Conservation (phyloP, 2,888 invertebrate genomes). For the Hydriomena furcata region DNA sequence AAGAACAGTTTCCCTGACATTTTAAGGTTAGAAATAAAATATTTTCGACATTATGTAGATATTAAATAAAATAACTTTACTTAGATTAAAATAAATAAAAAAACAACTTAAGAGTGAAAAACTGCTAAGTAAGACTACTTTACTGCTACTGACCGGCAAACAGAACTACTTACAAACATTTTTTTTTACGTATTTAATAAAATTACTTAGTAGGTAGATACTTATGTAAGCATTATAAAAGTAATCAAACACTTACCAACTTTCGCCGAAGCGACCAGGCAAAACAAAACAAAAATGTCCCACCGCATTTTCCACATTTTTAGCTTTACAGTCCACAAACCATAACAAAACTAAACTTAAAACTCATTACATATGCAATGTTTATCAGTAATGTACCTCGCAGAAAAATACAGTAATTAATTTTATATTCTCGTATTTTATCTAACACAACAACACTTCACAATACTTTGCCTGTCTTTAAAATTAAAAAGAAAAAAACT, state of each 20-base stretch:
- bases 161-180: no score
- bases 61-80: no score
- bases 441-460: slow-evolving; percentile 28
- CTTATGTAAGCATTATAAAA: no score
- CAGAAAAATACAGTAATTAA: slow-evolving; percentile 25
- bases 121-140: no score
- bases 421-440: neutral
- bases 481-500: slow-evolving; percentile 20
- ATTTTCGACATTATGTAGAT: no score
- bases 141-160: no score
- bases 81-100: no score
- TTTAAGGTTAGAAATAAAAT: no score
- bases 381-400: slow-evolving; percentile 20
- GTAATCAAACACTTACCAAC: slow-evolving; percentile 63
- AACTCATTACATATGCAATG: slow-evolving; percentile 27
- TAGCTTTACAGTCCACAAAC: slow-evolving; percentile 46
- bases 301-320: slow-evolving; percentile 61
- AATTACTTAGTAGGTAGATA: no score
- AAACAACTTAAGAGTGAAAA: no score
- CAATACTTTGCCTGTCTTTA: slow-evolving; percentile 9
- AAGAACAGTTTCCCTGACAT: no score
- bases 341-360: slow-evolving; percentile 39
- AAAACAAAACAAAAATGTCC: slow-evolving; percentile 57
- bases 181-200: no score
- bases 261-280: slow-evolving; percentile 49